Evolutionary conservation across 2,113 vertebrate genomes (phyloP).

Genomic region (Dasyprocta punctata): DNA sequence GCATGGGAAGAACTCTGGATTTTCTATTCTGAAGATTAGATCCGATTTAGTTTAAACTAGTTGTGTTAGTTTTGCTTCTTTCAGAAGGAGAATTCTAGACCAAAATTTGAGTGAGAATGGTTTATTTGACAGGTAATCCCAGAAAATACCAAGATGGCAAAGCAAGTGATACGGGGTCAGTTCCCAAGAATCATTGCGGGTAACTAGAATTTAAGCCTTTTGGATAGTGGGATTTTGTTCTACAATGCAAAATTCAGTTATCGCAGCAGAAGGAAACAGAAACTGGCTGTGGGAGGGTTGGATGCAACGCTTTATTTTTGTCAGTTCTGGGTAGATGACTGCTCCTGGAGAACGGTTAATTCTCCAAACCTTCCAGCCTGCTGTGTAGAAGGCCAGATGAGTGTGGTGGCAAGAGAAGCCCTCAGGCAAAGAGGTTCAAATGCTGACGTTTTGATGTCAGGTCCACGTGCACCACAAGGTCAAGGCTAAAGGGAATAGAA

Average conservation of each 20-base stretch:
- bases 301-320: background rate
- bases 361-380: background rate
- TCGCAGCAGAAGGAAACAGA: background rate
- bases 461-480: background rate
- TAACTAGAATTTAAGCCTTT: background rate
- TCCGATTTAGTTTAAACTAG: constrained; percentile 31
- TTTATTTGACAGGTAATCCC: background rate
- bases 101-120: background rate
- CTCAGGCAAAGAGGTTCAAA: constrained; percentile 45
- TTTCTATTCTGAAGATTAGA: background rate
- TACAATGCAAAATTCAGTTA: background rate
- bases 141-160: background rate
- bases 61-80: background rate
- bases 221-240: background rate
- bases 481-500: background rate
- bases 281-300: background rate
- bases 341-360: background rate
- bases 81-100: background rate
- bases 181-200: background rate
- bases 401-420: background rate
- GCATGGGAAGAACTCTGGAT: background rate
- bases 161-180: background rate
- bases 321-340: background rate
- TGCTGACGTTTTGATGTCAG: constrained; percentile 7
- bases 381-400: background rate